Evolutionary conservation across 2,888 invertebrate species (phyloP).

Genomic region (Meteorus cinctellus): DNA sequence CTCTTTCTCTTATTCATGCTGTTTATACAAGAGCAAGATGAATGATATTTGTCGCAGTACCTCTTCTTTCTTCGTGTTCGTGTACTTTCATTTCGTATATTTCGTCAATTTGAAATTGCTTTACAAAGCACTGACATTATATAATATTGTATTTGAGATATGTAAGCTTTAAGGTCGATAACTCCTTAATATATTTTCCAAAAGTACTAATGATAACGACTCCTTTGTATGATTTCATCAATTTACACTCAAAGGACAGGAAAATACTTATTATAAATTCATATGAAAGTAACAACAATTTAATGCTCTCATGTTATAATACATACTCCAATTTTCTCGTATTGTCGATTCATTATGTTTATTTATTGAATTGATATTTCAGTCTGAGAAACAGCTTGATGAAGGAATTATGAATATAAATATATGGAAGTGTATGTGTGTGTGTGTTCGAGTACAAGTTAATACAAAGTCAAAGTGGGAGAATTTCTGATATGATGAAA

Average conservation of each 20-base stretch:
- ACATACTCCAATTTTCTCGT: not conserved
- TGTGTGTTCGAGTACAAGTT: not conserved
- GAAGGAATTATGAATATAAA: constrained; percentile 9
- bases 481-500: constrained; percentile 13
- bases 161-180: not conserved
- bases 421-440: not conserved
- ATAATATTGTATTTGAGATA: not conserved
- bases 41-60: not conserved
- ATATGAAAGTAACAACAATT: too few relatives aligned
- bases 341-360: not conserved
- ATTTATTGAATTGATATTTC: not conserved
- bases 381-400: not conserved
- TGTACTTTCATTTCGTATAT: not conserved
- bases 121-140: too few relatives aligned
- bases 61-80: not conserved
- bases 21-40: not conserved
- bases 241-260: not conserved
- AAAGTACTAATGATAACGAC: not conserved
- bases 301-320: not conserved
- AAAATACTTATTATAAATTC: not conserved
- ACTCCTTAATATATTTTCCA: not conserved
- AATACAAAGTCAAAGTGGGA: constrained; percentile 1
- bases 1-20: not conserved
- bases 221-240: not conserved
- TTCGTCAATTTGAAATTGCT: not conserved